Evolutionary conservation across 2,797 vertebrate genomes (phyloP).

Genomic region (Valencia hispanica): DNA sequence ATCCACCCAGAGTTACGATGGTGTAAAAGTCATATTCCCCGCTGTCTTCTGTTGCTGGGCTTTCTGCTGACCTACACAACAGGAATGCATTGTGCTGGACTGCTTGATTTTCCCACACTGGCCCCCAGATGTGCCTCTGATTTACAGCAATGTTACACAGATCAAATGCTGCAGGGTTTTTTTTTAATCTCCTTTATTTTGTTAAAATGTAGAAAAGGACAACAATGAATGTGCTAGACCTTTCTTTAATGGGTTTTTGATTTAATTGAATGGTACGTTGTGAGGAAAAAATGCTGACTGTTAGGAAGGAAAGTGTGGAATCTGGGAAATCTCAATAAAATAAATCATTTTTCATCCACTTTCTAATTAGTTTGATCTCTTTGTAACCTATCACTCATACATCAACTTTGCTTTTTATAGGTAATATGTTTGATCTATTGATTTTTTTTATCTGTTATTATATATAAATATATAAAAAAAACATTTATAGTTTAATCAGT

Average conservation of each 20-base stretch:
- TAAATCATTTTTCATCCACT: constrained; percentile 14
- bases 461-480: neutral
- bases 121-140: constrained; percentile 56
- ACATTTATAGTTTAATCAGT: neutral
- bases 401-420: neutral
- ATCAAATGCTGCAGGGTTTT: neutral
- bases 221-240: constrained; percentile 38
- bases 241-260: constrained; percentile 19
- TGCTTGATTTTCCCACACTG: constrained; percentile 65
- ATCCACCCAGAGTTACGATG: constrained; percentile 37
- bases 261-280: constrained; percentile 9
- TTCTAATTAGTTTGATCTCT: constrained; percentile 27
- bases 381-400: neutral
- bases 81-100: constrained; percentile 73
- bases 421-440: neutral
- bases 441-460: neutral
- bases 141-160: constrained; percentile 43
- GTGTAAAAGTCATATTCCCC: constrained; percentile 71
- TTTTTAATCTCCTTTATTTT: constrained; percentile 34
- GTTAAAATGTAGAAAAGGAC: constrained; percentile 1
- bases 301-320: constrained; percentile 48
- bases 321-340: constrained; percentile 61
- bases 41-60: constrained; percentile 64
- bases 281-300: constrained; percentile 31
- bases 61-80: constrained; percentile 67